Evolutionary conservation across 2,113 vertebrate species (phyloP), one percentile per base, ranked within the genome.

Genomic region (Osmerus eperlanus): DNA sequence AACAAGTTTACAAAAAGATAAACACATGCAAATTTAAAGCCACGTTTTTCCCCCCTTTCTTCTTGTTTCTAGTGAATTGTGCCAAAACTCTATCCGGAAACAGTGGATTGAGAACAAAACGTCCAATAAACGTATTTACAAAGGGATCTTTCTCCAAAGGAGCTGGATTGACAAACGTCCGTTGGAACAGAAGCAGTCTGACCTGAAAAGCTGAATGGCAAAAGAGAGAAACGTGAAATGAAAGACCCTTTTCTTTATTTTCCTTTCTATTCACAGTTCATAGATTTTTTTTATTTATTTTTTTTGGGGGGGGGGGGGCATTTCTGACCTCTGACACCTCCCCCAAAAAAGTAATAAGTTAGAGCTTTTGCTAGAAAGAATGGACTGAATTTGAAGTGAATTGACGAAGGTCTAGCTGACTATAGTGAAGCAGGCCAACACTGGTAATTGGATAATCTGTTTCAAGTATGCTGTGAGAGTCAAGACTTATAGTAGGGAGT

Each of bases 181-280:
- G 14, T 21, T 65, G n/a, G 23, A 53, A 79, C 68, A 68, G 78
- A 74, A 71, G 79, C 82, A 76, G 71, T 76, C 32, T 80, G 51
- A 55, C 52, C 36, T 70, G 62, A 72, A 47, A 32, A 72, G 65
- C 29, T 16, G 3, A 19, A 61, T 29, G 56, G 61, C 2, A 54
- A 8, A 72, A 32, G 16, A 15, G 13, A 3, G 19, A 15, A n/a
- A 15, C 58, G 41, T 62, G 11, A 68, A 70, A 53, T 75, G 65
- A 81, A 87, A 75, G 77, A 65, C 53, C 77, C 73, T 73, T 75
- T 87, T 81, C 74, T 82, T 68, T 68, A 72, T 47, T 47, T 47
- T 47, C 9, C 41, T 47, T 47, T 47, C 41, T 12, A 47, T 11
- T 47, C 65, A 62, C 59, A 72, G 71, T 71, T 60, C 21, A 21